A percentile compares a stretch with the other conserved stretches of the same genome.
Evolutionary conservation across 2,888 invertebrate species (phyloP).

Genomic region (Leptinotarsa haldemani): DNA sequence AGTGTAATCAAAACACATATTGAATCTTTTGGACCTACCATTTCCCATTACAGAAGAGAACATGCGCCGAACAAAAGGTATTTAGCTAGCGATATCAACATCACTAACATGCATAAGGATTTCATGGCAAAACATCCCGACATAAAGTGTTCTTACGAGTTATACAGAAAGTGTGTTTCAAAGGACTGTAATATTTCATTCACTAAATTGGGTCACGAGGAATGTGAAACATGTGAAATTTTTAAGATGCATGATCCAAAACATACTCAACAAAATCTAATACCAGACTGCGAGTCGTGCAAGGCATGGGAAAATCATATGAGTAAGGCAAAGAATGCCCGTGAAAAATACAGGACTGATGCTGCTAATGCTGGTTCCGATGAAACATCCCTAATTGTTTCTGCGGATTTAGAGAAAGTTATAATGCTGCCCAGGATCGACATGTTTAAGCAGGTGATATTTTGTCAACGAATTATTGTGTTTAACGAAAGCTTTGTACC

Average conservation of each 20-base stretch:
- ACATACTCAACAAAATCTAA: slow-evolving; percentile 22
- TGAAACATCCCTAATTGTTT: slow-evolving; percentile 27
- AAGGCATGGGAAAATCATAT: slow-evolving; percentile 34
- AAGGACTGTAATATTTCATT: slow-evolving; percentile 44
- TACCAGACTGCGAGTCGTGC: slow-evolving; percentile 27
- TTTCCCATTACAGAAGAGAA: slow-evolving; percentile 32
- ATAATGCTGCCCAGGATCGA: slow-evolving; percentile 37
- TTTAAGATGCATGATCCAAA: slow-evolving; percentile 26
- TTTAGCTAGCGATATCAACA: slow-evolving; percentile 34
- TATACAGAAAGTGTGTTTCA: slow-evolving; percentile 32
- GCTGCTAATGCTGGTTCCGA: slow-evolving; percentile 39
- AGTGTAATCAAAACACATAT: slow-evolving; percentile 29
- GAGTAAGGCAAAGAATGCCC: slow-evolving; percentile 25
- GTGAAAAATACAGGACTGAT: slow-evolving; percentile 31
- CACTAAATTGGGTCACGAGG: slow-evolving; percentile 39
- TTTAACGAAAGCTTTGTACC: slow-evolving; percentile 41
- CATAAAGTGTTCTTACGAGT: slow-evolving; percentile 39
- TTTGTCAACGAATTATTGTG: slow-evolving; percentile 32
- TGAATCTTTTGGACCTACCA: slow-evolving; percentile 27
- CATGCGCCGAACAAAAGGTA: slow-evolving; percentile 31
- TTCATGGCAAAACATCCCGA: slow-evolving; percentile 39
- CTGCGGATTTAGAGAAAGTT: slow-evolving; percentile 29
- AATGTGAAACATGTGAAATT: slow-evolving; percentile 39
- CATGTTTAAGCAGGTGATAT: slow-evolving; percentile 32
- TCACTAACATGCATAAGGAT: slow-evolving; percentile 37